Conservation (phyloP, 92 coral and sea anemone species). For the Montipora capitata region DNA sequence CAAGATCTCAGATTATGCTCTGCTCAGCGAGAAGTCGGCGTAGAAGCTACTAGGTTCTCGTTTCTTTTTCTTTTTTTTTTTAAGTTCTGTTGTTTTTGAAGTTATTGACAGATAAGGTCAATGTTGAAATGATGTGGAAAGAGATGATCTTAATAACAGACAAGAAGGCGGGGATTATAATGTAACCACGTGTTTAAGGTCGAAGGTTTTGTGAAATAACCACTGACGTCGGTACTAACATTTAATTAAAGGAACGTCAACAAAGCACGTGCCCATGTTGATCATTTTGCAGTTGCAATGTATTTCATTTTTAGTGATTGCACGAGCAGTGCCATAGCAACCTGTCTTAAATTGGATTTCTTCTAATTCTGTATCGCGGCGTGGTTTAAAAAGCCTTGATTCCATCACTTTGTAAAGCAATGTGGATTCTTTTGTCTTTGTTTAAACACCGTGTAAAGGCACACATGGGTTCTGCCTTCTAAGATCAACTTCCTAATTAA, state of each 20-base stretch:
- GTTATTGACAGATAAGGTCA: not conserved
- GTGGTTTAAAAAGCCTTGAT: conserved; percentile 8
- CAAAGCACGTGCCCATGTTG: conserved; percentile 7
- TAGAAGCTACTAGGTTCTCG: too few relatives aligned
- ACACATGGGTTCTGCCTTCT: conserved; percentile 26
- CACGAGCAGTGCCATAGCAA: conserved; percentile 53
- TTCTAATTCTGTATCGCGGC: conserved; percentile 26
- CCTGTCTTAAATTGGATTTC: conserved; percentile 53
- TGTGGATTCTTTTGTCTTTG: conserved; percentile 45
- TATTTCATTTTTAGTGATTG: conserved; percentile 53
- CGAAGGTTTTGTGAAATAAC: not conserved
- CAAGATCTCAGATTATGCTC: too few relatives aligned
- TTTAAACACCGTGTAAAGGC: conserved; percentile 47
- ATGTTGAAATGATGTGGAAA: too few relatives aligned
- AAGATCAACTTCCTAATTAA: not conserved
- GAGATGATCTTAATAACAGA: not conserved
- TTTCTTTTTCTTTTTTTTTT: too few relatives aligned
- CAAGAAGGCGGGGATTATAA: too few relatives aligned
- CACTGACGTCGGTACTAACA: too few relatives aligned
- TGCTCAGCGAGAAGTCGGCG: not conserved
- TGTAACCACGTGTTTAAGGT: conserved; percentile 30
- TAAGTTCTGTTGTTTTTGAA: too few relatives aligned
- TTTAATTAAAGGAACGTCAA: not conserved
- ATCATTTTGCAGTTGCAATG: conserved; percentile 21
- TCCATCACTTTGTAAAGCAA: conserved; percentile 36